Base-by-base conservation (phyloP, 2,888 invertebrate species). In the Leptinotarsa rubiginosa region DNA sequence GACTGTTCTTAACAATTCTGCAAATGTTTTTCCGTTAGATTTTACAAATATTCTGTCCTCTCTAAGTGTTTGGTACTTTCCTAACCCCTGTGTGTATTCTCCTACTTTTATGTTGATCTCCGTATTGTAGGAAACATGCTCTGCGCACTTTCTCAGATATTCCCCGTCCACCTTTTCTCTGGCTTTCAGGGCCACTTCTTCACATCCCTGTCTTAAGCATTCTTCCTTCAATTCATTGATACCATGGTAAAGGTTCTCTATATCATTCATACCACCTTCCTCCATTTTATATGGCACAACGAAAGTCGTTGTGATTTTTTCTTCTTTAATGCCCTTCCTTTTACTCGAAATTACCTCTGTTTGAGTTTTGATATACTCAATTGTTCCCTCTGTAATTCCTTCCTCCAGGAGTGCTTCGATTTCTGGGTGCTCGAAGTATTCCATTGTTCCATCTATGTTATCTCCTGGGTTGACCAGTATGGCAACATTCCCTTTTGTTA, bases 251-350 rank as follows among this genome's bases (percentile, higher is more conserved):
- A 54, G 18, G 49, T 54, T n/a, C 54, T 18, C 54, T 54, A n/a
- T 18, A 18, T 54, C 54, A 54, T 54, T 18, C 4, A 54, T 13
- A 7, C n/a, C 54, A 7, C 16, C n/a, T n/a, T 54, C 18, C n/a
- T 54, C 54, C 15, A 66, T 22, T n/a, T 50, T 66, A 22, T 22
- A 66, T 15, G 66, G 66, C 13, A 66, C 66, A 20, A 66, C 47
- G 13, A 66, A 52, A 15, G 66, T 50, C 12, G 50, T 66, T 22
- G 41, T 22, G 3, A 22, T 50, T 50, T 5, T 50, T 31, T 66
- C 50, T 13, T 66, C 50, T 22, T 66, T 47, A 4, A 25, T 66
- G 15, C 1, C 47, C 18, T 65, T 65, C 16, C 47, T n/a, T 47
- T 47, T 65, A 18, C 65, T 65, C n/a, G 66, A 50, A 50, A 50